Base-by-base conservation (phyloP, 2,888 invertebrate genomes). In the Caenorhabditis virilis region DNA sequence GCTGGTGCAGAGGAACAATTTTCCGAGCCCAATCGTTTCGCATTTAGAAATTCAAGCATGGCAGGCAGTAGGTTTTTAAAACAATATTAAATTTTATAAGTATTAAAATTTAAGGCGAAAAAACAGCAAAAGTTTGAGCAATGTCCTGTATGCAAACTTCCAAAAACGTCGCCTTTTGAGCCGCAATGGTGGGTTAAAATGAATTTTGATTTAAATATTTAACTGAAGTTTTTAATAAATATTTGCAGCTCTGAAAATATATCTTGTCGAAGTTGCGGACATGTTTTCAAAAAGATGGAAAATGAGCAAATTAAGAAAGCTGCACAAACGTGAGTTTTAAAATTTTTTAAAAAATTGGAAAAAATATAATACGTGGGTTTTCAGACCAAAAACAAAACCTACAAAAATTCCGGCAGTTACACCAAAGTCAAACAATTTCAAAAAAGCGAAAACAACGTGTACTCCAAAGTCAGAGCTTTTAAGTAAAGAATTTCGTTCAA, bases 141-240 rank as follows among this genome's bases (percentile, higher is more conserved):
- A n/a, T 60, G 60, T 41, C 46, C 38, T 9, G 38, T 49, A 27
- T 60, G 60, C 50, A 33, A 43, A 48, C 49, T 54, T 43, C 54
- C 59, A 16, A 52, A 47, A 16, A 52, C 49, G 38, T 41, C 54
- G 35, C 54, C 54, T n/a, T 22, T 45, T 25, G 54, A 49, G 15
- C 41, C 22, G 4, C 23, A 9, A 11, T 25, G 38, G 53, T 54
- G 38, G 38, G 39, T n/a, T n/a, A n/a, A n/a, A n/a, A n/a, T n/a
- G n/a, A n/a, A n/a, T n/a, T n/a, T n/a, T n/a, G 38, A 15, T 1
- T n/a, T 41, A 18, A 42, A 11, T n/a, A 49, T 47, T 9, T 30
- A 43, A 20, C 27, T 26, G 39, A n/a, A 30, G 25, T 23, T 43
- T 49, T 49, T 2, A 25, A 56, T 41, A 43, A n/a, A n/a, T n/a